Evolutionary conservation across 2,797 vertebrate species (phyloP), one percentile per base, ranked within the genome.

Genomic region (Triplophysa yarkandensis): DNA sequence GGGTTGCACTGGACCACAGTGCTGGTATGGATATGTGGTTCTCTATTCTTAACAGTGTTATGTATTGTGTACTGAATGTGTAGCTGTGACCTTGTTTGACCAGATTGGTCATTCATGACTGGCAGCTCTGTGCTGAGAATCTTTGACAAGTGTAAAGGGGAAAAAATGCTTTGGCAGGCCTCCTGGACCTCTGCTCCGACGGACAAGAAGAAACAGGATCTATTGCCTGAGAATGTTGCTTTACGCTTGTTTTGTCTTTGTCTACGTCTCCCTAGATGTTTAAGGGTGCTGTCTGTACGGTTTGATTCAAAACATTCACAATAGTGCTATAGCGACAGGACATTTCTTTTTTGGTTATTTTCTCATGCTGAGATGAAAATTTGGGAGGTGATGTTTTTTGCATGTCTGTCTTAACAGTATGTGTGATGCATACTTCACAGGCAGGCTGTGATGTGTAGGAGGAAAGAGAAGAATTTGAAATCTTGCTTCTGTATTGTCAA

Each of bases 141-240:
- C 25, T 57, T 52, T 48, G 54, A 77, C 43, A 39, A 76, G 69
- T 71, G 54, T 28, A 54, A 79, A 67, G 67, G 68, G 4, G 4
- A 41, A 41, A 34, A 66, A 78, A 34, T 21, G 32, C 25, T 54
- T 25, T 63, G 77, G 64, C 77, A 78, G 54, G 63, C 27, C 61
- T 63, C 61, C 34, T 73, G 34, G 48, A 55, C 48, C 16, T 50
- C 25, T 46, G 17, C 50, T 57, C 61, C 63, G 46, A 30, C 64
- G 23, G 32, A 60, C 67, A 50, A 60, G 72, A 72, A 63, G 57
- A 54, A 78, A 75, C 67, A 62, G 50, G 75, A 54, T 62, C 57
- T 39, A 30, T 44, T 68, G 23, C 16, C 44, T 4, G 19, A 73
- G 21, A 36, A 28, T 44, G 36, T 71, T 50, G 27, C 21, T 19